Conservation (phyloP, 2,888 invertebrate species). For the Drosophila acutilabella region DNA sequence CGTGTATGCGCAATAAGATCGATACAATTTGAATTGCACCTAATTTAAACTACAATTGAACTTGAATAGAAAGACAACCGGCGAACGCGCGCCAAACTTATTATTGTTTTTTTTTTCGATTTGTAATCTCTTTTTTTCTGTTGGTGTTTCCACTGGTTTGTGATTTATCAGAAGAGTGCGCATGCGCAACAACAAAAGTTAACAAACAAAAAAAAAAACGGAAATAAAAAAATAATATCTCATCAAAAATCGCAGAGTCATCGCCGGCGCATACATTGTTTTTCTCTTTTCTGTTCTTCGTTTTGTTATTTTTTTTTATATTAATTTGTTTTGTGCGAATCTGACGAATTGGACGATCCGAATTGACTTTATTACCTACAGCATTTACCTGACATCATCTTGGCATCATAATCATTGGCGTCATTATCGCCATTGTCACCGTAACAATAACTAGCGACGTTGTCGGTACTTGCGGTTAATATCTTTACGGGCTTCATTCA, state of each 20-base stretch:
- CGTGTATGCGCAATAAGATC: slow-evolving; percentile 17
- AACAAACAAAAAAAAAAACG: slow-evolving; percentile 26
- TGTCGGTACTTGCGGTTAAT: slow-evolving; percentile 68
- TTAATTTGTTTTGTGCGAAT: slow-evolving; percentile 21
- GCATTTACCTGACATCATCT: slow-evolving; percentile 59
- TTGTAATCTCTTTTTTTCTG: slow-evolving; percentile 3
- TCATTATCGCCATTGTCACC: slow-evolving; percentile 27
- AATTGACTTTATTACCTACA: slow-evolving; percentile 22
- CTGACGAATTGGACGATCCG: slow-evolving; percentile 25
- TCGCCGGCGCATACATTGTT: slow-evolving; percentile 26
- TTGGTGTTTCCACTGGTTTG: background rate
- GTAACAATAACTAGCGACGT: slow-evolving; percentile 29
- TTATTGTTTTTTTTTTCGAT: background rate
- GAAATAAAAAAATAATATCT: slow-evolving; percentile 30
- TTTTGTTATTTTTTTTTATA: slow-evolving; percentile 7
- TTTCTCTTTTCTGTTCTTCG: background rate
- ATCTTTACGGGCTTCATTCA: slow-evolving; percentile 69
- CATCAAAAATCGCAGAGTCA: slow-evolving; percentile 37
- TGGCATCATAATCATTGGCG: slow-evolving; percentile 26
- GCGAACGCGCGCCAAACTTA: slow-evolving; percentile 51
- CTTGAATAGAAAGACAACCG: slow-evolving; percentile 37
- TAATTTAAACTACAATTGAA: slow-evolving; percentile 35
- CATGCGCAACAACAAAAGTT: slow-evolving; percentile 37
- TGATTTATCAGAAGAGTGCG: slow-evolving; percentile 23
- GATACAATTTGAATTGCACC: slow-evolving; percentile 17